These are phyloP conservation scores for Corythoichthys intestinalis DNA, from an alignment of 2,113 vertebrate species.

Conservation along the genomic window DNA sequence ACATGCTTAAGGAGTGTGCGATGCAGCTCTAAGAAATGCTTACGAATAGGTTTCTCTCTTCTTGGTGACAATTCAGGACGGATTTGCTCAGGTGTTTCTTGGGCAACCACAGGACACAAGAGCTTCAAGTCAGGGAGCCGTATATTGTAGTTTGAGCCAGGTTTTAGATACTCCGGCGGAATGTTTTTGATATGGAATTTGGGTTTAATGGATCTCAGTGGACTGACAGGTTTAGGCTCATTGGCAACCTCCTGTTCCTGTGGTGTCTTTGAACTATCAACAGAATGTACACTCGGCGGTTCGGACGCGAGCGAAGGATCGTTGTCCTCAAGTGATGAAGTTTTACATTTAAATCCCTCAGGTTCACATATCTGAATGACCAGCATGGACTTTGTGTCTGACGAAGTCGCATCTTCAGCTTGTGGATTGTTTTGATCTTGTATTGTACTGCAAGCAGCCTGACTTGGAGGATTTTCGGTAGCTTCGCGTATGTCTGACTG, in stretches of 20 bases:
- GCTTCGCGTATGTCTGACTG: constrained; percentile 4
- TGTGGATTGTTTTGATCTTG: constrained; percentile 37
- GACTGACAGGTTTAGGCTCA: not conserved
- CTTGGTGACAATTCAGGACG: constrained; percentile 13
- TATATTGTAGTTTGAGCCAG: constrained; percentile 48
- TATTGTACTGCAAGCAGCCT: constrained; percentile 6
- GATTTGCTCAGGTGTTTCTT: constrained; percentile 19
- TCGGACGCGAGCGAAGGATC: constrained; percentile 11
- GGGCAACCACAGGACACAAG: rapidly evolving
- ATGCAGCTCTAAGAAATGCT: constrained; percentile 80
- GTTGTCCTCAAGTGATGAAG: constrained; percentile 2
- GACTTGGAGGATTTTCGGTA: constrained; percentile 3
- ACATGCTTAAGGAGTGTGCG: constrained; percentile 75
- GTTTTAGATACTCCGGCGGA: constrained; percentile 58
- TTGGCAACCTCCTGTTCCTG: not conserved
- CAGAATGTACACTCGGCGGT: constrained; percentile 4
- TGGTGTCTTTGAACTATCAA: not conserved
- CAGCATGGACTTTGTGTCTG: constrained; percentile 10
- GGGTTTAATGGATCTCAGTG: constrained; percentile 13
- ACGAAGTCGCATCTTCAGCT: constrained; percentile 7
- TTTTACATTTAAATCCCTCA: constrained; percentile 34
- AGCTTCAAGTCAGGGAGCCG: constrained; percentile 41
- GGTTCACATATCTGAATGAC: constrained; percentile 50
- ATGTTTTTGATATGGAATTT: constrained; percentile 50
- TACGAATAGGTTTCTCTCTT: constrained; percentile 16